Evolutionary conservation across 2,113 vertebrate genomes (phyloP).

Genomic region (Cynoglossus semilaevis): DNA sequence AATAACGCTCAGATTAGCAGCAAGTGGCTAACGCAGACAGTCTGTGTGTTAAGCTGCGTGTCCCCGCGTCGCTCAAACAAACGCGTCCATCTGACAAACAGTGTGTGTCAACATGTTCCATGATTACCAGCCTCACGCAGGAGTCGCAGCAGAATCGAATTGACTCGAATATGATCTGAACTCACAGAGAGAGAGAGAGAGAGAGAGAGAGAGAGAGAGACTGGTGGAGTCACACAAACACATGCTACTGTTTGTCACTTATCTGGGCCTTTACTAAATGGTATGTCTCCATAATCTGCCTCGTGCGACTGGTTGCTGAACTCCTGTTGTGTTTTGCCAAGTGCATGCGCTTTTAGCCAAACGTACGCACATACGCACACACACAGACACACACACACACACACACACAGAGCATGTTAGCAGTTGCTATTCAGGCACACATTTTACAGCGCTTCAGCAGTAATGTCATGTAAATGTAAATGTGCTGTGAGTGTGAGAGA

Average conservation of each 20-base stretch:
- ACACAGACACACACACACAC: neutral
- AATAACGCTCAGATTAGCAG: constrained; percentile 54
- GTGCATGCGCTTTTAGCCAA: no score
- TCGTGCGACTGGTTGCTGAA: constrained; percentile 8
- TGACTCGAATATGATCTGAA: constrained; percentile 1
- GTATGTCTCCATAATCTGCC: constrained; percentile 17
- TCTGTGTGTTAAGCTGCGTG: constrained; percentile 37
- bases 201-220: no score
- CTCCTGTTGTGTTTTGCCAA: constrained; percentile 16
- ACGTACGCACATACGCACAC: neutral
- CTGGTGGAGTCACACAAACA: neutral
- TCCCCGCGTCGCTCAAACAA: constrained; percentile 50
- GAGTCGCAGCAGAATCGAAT: constrained; percentile 42
- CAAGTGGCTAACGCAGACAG: constrained; percentile 54
- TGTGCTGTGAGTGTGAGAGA: constrained; percentile 49
- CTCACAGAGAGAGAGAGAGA: no score
- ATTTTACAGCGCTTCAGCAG: constrained; percentile 42
- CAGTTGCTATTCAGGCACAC: constrained; percentile 38
- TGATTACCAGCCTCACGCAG: constrained; percentile 52
- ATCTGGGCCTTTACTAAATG: constrained; percentile 6
- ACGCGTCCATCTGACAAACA: constrained; percentile 63
- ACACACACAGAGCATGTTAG: constrained; percentile 17
- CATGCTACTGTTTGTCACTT: constrained; percentile 16
- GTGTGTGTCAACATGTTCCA: constrained; percentile 56
- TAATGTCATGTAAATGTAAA: constrained; percentile 65